Evolutionary conservation across 2,113 vertebrate species (phyloP).

Genomic region (Trachemys scripta): DNA sequence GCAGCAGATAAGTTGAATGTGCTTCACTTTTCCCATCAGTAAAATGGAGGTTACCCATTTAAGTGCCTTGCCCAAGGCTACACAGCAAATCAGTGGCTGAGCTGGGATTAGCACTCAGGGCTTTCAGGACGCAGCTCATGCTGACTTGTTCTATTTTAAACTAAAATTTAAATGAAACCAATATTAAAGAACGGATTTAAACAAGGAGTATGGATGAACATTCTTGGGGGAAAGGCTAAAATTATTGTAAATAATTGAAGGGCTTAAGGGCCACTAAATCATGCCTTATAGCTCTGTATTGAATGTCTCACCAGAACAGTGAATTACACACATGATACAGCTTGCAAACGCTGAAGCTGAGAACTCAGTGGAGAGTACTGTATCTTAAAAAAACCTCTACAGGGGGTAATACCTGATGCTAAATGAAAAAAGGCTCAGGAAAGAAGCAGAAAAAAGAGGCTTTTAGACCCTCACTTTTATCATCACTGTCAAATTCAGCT

Average conservation of each 20-base stretch:
- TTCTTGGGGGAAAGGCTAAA: not conserved
- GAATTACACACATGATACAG: accelerated
- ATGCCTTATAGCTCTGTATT: not conserved
- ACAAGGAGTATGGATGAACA: not conserved
- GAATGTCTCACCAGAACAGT: not conserved
- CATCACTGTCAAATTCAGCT: constrained; percentile 12
- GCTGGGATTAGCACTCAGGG: not conserved
- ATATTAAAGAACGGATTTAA: not conserved
- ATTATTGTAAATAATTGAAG: not conserved
- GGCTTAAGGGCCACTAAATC: not conserved
- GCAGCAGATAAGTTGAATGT: not conserved
- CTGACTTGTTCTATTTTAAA: not conserved
- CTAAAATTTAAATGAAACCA: not conserved
- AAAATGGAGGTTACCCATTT: not conserved
- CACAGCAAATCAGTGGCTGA: not conserved
- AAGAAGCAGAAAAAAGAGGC: not conserved
- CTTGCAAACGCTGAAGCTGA: not conserved
- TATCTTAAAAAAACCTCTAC: not conserved
- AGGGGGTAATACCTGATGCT: not conserved
- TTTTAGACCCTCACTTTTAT: not conserved
- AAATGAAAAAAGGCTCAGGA: constrained; percentile 1
- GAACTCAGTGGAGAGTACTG: not conserved
- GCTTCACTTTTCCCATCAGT: not conserved
- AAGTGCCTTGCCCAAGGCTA: not conserved
- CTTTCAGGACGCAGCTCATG: not conserved